Percentiles rank a stretch among this genome's conserved stretches.
phyloP scores from a whole-genome alignment of 2,888 invertebrate genomes.

The Lapara coniferarum region DNA sequence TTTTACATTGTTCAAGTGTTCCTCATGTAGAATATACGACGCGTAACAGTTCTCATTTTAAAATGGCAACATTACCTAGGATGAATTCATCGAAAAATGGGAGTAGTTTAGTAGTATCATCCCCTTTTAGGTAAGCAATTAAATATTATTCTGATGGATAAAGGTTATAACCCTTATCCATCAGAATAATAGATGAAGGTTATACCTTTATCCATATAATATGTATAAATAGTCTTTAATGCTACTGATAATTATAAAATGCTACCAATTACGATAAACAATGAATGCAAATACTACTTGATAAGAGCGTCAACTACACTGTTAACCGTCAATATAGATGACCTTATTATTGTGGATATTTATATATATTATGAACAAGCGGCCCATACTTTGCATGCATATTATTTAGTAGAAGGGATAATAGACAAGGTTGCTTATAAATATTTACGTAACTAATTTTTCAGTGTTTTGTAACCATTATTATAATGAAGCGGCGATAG shows the following conservation, averaged over 20 bases:
- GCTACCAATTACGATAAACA: background rate
- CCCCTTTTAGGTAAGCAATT: conserved; percentile 70
- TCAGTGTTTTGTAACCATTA: too few relatives aligned
- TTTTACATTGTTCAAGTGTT: conserved; percentile 3
- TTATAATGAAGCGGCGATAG: too few relatives aligned
- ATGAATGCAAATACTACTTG: background rate
- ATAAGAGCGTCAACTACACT: conserved; percentile 9
- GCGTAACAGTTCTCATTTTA: conserved; percentile 39
- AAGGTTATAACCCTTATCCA: too few relatives aligned
- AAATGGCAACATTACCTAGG: conserved; percentile 78
- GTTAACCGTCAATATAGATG: background rate
- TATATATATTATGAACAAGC: background rate
- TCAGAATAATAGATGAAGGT: too few relatives aligned
- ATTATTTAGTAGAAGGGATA: too few relatives aligned
- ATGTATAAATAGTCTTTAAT: background rate
- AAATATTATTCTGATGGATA: background rate
- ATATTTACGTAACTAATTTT: too few relatives aligned
- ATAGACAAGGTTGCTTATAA: too few relatives aligned
- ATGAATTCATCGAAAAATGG: conserved; percentile 71
- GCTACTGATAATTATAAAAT: background rate
- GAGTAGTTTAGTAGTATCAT: conserved; percentile 51
- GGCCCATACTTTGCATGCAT: too few relatives aligned
- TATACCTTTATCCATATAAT: too few relatives aligned
- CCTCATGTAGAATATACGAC: conserved; percentile 16
- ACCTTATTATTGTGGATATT: background rate